Evolutionary conservation across 1,140 invertebrate genomes (phyloP).

Genomic region (Sycophila sp.): DNA sequence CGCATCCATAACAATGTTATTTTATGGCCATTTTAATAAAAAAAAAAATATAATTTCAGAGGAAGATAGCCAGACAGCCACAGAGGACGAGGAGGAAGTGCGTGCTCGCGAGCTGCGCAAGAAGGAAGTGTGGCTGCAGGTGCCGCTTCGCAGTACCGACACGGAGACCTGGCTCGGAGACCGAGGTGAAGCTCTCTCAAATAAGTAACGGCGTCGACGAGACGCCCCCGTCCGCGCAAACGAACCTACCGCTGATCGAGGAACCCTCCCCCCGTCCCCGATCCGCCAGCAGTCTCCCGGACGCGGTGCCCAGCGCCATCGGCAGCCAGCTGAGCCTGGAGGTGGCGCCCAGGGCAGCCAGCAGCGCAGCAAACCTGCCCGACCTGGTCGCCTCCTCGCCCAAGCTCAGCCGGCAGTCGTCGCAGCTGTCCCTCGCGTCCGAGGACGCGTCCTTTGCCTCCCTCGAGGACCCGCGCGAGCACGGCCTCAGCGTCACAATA

Average conservation of each 20-base stretch:
- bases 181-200: constrained; percentile 73
- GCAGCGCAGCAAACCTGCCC: constrained; percentile 29
- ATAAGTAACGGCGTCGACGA: background rate
- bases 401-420: constrained; percentile 43
- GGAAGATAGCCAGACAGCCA: constrained; percentile 77
- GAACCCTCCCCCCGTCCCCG: background rate
- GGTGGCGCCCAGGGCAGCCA: background rate
- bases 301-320: constrained; percentile 42
- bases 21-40: too few relatives aligned
- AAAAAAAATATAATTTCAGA: constrained; percentile 66
- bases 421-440: constrained; percentile 25
- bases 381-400: constrained; percentile 57
- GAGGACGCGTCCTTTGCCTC: constrained; percentile 1
- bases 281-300: constrained; percentile 34
- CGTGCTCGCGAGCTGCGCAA: constrained; percentile 73
- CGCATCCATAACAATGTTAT: too few relatives aligned
- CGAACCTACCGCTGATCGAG: background rate
- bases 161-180: constrained; percentile 79
- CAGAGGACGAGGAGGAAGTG: constrained; percentile 78
- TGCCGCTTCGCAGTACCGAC: constrained; percentile 69
- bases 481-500: background rate
- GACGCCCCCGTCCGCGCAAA: background rate
- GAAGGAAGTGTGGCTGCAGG: constrained; percentile 75
- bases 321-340: background rate
- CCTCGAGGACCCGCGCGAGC: background rate